A percentile compares a stretch with the other conserved stretches of the same genome.
Evolutionary conservation across 1,140 invertebrate genomes (phyloP).

Genomic region (Sipha flava): DNA sequence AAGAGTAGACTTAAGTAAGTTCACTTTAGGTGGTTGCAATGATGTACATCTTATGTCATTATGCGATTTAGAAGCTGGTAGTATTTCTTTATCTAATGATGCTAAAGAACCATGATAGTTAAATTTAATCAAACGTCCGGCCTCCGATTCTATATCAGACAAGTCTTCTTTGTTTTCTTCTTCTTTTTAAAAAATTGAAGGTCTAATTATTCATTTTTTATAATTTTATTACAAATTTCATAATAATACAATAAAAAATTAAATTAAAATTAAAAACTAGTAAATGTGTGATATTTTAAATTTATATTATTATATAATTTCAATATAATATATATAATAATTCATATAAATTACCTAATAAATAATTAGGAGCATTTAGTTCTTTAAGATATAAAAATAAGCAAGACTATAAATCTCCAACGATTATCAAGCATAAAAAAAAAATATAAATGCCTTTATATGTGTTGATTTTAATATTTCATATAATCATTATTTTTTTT

Average conservation of each 20-base stretch:
- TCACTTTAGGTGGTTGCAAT: slow-evolving; percentile 15
- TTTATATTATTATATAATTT: too few species aligned
- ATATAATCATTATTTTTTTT: too few species aligned
- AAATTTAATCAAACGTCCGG: slow-evolving; percentile 59
- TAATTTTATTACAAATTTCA: too few species aligned
- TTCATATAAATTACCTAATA: slow-evolving; percentile 70
- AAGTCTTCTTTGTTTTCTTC: slow-evolving; percentile 45
- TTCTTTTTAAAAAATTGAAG: slow-evolving; percentile 48
- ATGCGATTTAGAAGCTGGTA: slow-evolving; percentile 32
- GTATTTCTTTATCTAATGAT: slow-evolving; percentile 44
- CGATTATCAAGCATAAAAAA: slow-evolving; percentile 67
- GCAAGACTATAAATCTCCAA: slow-evolving; percentile 76
- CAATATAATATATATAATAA: too few species aligned
- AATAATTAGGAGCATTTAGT: slow-evolving; percentile 65
- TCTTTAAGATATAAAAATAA: slow-evolving; percentile 74
- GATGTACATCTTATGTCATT: slow-evolving; percentile 18
- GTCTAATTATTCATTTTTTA: slow-evolving; percentile 44
- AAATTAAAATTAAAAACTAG: too few species aligned
- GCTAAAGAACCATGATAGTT: slow-evolving; percentile 62
- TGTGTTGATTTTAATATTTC: slow-evolving; percentile 64
- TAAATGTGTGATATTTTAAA: too few species aligned
- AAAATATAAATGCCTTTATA: slow-evolving; percentile 64
- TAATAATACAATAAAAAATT: too few species aligned
- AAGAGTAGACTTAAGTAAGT: slow-evolving; percentile 32
- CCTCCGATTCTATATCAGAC: slow-evolving; percentile 37